Conservation (phyloP, 1,140 invertebrate genomes). For the Aricia agestis region DNA sequence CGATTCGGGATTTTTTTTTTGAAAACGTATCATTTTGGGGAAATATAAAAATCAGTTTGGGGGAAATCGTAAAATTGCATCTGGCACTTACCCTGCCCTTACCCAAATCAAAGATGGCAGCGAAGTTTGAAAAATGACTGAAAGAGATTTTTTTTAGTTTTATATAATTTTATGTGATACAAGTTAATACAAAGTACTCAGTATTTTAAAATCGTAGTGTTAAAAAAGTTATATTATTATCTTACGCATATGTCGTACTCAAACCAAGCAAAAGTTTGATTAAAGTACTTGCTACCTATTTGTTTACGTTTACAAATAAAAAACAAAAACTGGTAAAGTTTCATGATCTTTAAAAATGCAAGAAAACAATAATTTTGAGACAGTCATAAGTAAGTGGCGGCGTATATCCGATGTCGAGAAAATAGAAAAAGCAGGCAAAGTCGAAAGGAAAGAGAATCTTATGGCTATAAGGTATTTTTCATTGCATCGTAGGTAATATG, state of each 20-base stretch:
- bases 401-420: slow-evolving; percentile 46
- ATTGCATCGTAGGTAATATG: slow-evolving; percentile 27
- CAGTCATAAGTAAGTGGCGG: slow-evolving; percentile 62
- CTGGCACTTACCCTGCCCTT: too few relatives aligned
- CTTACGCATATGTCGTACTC: too few relatives aligned
- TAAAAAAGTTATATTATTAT: background rate
- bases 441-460: slow-evolving; percentile 39
- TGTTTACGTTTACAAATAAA: slow-evolving; percentile 23
- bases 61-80: too few relatives aligned
- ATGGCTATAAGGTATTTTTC: slow-evolving; percentile 47
- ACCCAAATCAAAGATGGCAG: slow-evolving; percentile 9
- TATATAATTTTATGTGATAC: background rate
- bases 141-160: background rate
- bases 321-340: slow-evolving; percentile 42
- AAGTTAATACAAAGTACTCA: background rate
- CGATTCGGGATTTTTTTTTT: too few relatives aligned
- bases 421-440: slow-evolving; percentile 21
- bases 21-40: too few relatives aligned
- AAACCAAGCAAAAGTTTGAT: background rate
- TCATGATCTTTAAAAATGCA: slow-evolving; percentile 52
- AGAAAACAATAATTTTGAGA: slow-evolving; percentile 62
- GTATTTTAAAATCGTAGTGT: background rate
- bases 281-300: slow-evolving; percentile 3
- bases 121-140: slow-evolving; percentile 7
- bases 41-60: too few relatives aligned